Evolutionary conservation across 2,888 invertebrate species (phyloP).

Genomic region (Dryomyza anilis): DNA sequence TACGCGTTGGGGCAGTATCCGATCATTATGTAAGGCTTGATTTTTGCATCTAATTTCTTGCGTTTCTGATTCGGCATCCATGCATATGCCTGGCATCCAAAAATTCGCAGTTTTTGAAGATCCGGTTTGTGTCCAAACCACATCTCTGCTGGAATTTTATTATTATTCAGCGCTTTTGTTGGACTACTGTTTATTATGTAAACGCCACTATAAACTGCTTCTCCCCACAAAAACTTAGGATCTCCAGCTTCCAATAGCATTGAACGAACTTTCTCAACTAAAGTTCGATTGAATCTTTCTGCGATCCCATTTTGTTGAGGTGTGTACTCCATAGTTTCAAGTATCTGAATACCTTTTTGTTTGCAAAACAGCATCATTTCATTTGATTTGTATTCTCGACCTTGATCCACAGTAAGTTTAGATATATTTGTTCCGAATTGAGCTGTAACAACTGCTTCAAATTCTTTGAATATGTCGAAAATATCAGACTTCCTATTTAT

Average conservation of each 20-base stretch:
- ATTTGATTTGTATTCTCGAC: no score
- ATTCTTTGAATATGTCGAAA: neutral
- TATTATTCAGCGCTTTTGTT: no score
- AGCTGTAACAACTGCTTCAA: no score
- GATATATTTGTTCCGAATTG: slow-evolving; percentile 41
- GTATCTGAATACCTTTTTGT: slow-evolving; percentile 39
- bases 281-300: no score
- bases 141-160: slow-evolving; percentile 49
- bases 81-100: no score
- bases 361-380: no score
- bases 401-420: slow-evolving; percentile 35
- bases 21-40: neutral
- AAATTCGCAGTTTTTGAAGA: slow-evolving; percentile 42
- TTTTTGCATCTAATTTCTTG: slow-evolving; percentile 43
- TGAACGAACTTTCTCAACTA: no score
- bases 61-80: no score
- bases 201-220: slow-evolving; percentile 15
- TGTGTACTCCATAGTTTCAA: slow-evolving; percentile 28
- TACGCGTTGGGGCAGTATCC: no score
- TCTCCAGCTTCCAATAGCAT: slow-evolving; percentile 20
- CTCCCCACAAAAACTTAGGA: slow-evolving; percentile 22
- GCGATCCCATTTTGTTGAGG: slow-evolving; percentile 31
- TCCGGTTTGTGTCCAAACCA: slow-evolving; percentile 55
- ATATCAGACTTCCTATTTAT: neutral
- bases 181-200: no score